Evolutionary conservation across 2,113 vertebrate species (phyloP).

Genomic region (Xyliphius kryptos): DNA sequence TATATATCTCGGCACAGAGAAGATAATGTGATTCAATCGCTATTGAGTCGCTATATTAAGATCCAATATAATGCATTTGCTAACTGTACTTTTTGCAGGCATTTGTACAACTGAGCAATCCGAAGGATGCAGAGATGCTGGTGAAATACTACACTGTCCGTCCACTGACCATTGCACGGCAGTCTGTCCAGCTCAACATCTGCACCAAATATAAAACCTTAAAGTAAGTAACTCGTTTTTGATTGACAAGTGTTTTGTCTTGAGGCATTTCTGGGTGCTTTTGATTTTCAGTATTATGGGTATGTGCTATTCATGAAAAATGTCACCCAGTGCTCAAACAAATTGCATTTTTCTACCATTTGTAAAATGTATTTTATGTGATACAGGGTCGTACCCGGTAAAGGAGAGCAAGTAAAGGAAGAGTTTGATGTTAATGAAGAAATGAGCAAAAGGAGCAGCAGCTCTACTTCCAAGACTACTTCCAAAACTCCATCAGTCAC

Average conservation of each 20-base stretch:
- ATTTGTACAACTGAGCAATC: constrained; percentile 84
- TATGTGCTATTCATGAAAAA: too few relatives aligned
- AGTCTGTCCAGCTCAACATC: constrained; percentile 58
- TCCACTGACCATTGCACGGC: constrained; percentile 59
- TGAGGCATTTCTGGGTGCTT: too few relatives aligned
- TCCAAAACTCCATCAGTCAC: constrained; percentile 5
- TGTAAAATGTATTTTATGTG: not conserved
- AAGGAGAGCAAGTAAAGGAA: constrained; percentile 29
- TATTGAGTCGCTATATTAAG: too few relatives aligned
- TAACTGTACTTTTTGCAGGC: constrained; percentile 74
- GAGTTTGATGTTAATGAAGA: not conserved
- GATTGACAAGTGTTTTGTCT: not conserved
- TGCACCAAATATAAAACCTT: constrained; percentile 70
- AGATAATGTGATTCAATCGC: too few relatives aligned
- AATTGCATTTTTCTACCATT: too few relatives aligned
- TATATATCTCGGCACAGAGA: too few relatives aligned
- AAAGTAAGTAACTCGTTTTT: constrained; percentile 50
- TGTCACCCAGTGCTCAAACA: too few relatives aligned
- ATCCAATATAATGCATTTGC: too few relatives aligned
- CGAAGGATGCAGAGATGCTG: constrained; percentile 85
- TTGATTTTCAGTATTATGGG: too few relatives aligned
- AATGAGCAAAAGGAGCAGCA: constrained; percentile 19
- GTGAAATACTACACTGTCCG: constrained; percentile 87
- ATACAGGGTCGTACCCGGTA: constrained; percentile 53
- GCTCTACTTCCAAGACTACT: constrained; percentile 35